Evolutionary conservation across 2,113 vertebrate species (phyloP).

Genomic region (Naja naja): DNA sequence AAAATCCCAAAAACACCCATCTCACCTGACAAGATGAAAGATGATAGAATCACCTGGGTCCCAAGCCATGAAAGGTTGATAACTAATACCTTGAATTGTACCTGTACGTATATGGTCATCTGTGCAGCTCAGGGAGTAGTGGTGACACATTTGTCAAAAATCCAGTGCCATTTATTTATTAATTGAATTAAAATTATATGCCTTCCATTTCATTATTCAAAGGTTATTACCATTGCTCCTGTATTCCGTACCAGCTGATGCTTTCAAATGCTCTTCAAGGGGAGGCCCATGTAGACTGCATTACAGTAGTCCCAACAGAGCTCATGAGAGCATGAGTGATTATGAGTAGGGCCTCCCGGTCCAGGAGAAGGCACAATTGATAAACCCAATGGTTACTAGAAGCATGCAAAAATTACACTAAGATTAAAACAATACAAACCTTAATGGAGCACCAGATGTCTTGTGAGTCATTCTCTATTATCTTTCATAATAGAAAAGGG

Average conservation of each 20-base stretch:
- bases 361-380: neutral
- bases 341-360: neutral
- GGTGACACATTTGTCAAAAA: neutral
- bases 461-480: constrained; percentile 54
- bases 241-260: neutral
- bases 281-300: neutral
- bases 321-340: neutral
- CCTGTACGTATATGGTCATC: neutral
- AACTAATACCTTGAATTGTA: neutral
- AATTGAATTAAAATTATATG: neutral
- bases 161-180: neutral
- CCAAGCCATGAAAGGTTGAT: neutral
- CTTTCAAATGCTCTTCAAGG: neutral
- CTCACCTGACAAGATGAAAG: neutral
- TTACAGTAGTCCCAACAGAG: neutral
- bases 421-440: constrained; percentile 38
- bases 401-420: constrained; percentile 49
- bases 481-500: constrained; percentile 22
- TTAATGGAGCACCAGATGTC: constrained; percentile 29
- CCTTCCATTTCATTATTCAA: neutral
- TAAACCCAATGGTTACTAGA: constrained; percentile 23
- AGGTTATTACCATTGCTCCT: neutral
- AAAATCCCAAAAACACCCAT: neutral
- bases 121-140: neutral
- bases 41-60: neutral